Evolutionary conservation across 2,888 invertebrate genomes (phyloP).

Genomic region (Eupithecia subfuscata): DNA sequence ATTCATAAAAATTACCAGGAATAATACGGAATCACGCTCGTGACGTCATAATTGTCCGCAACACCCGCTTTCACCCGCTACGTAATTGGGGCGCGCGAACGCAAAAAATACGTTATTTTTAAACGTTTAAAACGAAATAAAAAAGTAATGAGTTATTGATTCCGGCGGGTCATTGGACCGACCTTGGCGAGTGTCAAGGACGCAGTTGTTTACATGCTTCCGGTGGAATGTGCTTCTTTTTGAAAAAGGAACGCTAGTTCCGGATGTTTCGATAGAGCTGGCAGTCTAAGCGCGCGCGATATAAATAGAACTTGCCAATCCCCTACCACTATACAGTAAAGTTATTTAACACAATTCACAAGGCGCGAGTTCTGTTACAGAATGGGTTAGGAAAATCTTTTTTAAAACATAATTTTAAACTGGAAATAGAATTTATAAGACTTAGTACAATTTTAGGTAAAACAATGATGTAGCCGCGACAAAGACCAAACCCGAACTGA

Average conservation of each 20-base stretch:
- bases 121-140: slow-evolving; percentile 70
- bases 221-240: slow-evolving; percentile 39
- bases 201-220: slow-evolving; percentile 57
- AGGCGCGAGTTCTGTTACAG: no score
- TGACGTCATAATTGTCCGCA: slow-evolving; percentile 62
- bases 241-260: slow-evolving; percentile 24
- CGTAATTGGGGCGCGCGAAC: slow-evolving; percentile 57
- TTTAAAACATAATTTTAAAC: no score
- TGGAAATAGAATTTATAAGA: no score
- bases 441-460: no score
- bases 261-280: not conserved
- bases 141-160: slow-evolving; percentile 75
- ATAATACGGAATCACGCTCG: slow-evolving; percentile 43
- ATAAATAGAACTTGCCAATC: not conserved
- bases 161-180: slow-evolving; percentile 58
- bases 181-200: slow-evolving; percentile 67
- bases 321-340: not conserved
- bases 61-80: slow-evolving; percentile 54
- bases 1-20: slow-evolving; percentile 46
- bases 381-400: no score
- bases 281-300: not conserved
- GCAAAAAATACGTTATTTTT: slow-evolving; percentile 70
- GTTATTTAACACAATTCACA: fast-evolving
- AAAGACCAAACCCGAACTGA: no score
- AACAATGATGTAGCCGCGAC: no score